Evolutionary conservation across 2,888 invertebrate genomes (phyloP).

Genomic region (Phasia obesa): DNA sequence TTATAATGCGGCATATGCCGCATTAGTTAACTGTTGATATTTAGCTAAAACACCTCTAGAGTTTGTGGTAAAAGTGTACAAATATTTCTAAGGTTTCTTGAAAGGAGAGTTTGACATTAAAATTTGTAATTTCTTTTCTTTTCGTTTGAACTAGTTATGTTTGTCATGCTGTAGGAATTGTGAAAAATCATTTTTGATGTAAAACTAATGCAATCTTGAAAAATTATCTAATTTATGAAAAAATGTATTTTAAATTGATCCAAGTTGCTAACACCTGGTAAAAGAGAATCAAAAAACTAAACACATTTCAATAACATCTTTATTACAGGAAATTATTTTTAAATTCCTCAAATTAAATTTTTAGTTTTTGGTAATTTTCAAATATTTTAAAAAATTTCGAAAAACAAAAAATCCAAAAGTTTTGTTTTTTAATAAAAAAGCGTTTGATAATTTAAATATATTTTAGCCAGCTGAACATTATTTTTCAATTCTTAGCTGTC

Average conservation of each 20-base stretch:
- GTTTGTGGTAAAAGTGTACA: constrained; percentile 57
- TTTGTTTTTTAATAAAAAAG: constrained; percentile 3
- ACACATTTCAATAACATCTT: no score
- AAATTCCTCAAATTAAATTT: no score
- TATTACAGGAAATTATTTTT: no score
- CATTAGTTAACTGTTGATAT: constrained; percentile 47
- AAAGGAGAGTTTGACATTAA: constrained; percentile 50
- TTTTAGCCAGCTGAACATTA: not conserved
- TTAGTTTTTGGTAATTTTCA: no score
- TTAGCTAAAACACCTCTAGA: constrained; percentile 51
- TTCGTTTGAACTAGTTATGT: constrained; percentile 40
- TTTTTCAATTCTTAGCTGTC: not conserved
- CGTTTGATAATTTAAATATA: not conserved
- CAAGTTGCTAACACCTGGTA: no score
- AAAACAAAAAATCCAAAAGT: not conserved
- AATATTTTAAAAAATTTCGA: no score
- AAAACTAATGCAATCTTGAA: not conserved
- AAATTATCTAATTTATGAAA: no score
- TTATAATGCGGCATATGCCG: constrained; percentile 59
- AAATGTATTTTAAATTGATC: no score
- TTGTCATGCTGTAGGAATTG: not conserved
- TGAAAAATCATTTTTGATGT: not conserved
- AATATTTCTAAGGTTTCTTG: constrained; percentile 66
- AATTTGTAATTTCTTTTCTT: constrained; percentile 6
- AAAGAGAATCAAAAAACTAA: no score